Conservation (phyloP, 2,888 invertebrate species). For the Lycaena phlaeas region DNA sequence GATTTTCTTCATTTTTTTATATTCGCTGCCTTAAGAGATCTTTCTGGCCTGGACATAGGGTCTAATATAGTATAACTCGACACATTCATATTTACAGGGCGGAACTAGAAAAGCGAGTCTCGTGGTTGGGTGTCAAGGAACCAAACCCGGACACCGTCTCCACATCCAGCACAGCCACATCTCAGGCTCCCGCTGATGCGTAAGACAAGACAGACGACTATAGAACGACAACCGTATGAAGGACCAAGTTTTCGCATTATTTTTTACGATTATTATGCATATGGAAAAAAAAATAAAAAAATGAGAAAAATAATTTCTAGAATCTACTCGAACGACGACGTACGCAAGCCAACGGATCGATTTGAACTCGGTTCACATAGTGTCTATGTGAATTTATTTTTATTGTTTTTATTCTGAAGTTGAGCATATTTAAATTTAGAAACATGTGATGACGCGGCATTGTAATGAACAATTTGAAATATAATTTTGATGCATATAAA, state of each 20-base stretch:
- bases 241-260: background rate
- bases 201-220: slow-evolving; percentile 19
- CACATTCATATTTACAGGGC: slow-evolving; percentile 58
- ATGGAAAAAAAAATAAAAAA: slow-evolving; percentile 1
- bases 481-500: background rate
- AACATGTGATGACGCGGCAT: background rate
- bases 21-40: no score
- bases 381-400: background rate
- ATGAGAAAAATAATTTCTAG: background rate
- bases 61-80: no score
- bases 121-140: slow-evolving; percentile 83
- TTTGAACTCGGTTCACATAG: background rate
- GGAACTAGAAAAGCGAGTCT: slow-evolving; percentile 85
- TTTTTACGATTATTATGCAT: background rate
- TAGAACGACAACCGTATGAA: background rate
- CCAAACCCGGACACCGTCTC: slow-evolving; percentile 69
- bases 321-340: background rate
- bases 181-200: slow-evolving; percentile 40
- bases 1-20: no score
- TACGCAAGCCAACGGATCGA: background rate
- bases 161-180: slow-evolving; percentile 52
- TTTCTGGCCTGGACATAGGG: no score
- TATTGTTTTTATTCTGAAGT: background rate
- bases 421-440: background rate
- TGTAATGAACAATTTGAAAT: slow-evolving; percentile 1